Evolutionary conservation across 1,140 invertebrate genomes (phyloP).

Genomic region (Brachionus calyciflorus): DNA sequence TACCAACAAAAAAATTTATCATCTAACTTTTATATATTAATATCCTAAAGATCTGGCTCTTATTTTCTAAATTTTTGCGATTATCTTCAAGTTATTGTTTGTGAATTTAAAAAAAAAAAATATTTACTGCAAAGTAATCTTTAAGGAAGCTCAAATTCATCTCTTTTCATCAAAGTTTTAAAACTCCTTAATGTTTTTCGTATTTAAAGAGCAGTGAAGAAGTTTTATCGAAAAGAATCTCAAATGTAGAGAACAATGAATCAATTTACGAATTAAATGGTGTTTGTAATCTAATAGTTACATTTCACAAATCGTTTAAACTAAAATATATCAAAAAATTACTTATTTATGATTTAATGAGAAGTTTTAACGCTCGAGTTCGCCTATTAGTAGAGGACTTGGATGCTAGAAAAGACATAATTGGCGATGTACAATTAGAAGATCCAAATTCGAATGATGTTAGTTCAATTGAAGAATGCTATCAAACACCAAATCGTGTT

Average conservation of each 20-base stretch:
- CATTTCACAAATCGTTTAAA: background rate
- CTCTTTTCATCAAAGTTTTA: too few species aligned
- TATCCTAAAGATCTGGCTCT: too few species aligned
- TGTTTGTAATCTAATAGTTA: constrained; percentile 5
- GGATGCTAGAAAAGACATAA: constrained; percentile 43
- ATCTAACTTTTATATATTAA: too few species aligned
- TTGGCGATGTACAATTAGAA: constrained; percentile 28
- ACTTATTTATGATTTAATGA: constrained; percentile 18
- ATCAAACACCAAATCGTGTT: constrained; percentile 39
- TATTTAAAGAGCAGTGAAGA: background rate
- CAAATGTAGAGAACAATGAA: background rate
- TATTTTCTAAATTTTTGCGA: too few species aligned
- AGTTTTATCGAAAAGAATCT: background rate
- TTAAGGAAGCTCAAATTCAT: too few species aligned
- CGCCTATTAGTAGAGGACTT: constrained; percentile 39
- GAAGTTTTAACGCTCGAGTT: constrained; percentile 32
- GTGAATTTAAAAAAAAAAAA: too few species aligned
- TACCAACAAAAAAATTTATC: too few species aligned
- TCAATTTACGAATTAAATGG: constrained; percentile 42
- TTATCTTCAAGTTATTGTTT: too few species aligned
- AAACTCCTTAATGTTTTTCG: background rate
- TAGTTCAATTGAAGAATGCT: constrained; percentile 35
- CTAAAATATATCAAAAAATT: constrained; percentile 39
- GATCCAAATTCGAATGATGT: constrained; percentile 39
- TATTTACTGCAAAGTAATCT: too few species aligned